Percentiles rank a stretch among this genome's conserved stretches.
phyloP scores from a whole-genome alignment of 2,797 vertebrate species.

The Iguana delicatissima region DNA sequence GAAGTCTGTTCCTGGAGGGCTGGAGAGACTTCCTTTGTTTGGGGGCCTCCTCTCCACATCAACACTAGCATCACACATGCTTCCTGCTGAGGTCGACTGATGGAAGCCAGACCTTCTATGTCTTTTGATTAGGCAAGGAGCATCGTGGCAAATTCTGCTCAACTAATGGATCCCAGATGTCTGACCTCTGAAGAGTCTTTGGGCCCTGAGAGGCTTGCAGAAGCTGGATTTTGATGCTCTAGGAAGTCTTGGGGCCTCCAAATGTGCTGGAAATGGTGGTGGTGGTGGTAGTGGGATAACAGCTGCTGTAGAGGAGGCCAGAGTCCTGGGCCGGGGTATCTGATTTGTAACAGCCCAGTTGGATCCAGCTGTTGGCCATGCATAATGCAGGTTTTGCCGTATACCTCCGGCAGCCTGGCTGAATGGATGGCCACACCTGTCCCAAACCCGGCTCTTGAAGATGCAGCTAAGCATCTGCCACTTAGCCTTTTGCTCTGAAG shows the following conservation, averaged over 20 bases:
- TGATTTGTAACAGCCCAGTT: neutral
- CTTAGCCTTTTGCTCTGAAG: neutral
- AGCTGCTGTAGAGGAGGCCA: neutral
- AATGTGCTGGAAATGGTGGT: neutral
- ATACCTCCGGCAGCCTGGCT: neutral
- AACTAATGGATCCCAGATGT: constrained; percentile 24
- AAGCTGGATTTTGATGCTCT: neutral
- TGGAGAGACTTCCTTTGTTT: neutral
- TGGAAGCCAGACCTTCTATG: constrained; percentile 20
- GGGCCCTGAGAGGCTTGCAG: neutral
- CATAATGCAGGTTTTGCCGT: neutral
- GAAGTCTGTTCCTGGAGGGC: neutral
- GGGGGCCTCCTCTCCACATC: neutral
- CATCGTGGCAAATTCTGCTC: constrained; percentile 11
- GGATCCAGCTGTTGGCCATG: neutral
- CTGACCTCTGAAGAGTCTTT: neutral
- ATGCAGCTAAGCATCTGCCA: neutral
- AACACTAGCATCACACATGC: too few relatives aligned
- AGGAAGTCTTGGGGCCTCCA: neutral
- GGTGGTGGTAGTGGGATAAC: too few relatives aligned
- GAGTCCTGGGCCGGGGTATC: neutral
- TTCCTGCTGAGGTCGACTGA: constrained; percentile 14
- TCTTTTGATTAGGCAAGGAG: constrained; percentile 2
- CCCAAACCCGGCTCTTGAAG: neutral
- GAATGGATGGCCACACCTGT: too few relatives aligned